These are phyloP conservation scores for Leucophenga montana DNA, from an alignment of 2,888 invertebrate species.

Conservation along the genomic window DNA sequence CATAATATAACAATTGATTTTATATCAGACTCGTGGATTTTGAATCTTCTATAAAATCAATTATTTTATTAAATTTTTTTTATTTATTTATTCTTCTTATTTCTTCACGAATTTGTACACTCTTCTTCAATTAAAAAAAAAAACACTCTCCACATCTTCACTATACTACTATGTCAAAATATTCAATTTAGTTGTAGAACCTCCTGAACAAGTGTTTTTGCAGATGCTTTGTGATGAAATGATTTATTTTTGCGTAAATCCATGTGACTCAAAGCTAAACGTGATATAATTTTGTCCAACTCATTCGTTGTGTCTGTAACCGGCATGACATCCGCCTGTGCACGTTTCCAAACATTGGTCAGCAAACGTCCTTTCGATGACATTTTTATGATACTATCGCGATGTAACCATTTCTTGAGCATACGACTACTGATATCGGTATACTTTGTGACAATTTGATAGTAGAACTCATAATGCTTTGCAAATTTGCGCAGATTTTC, in stretches of 20 bases:
- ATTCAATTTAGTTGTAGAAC: too few relatives aligned
- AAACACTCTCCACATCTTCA: too few relatives aligned
- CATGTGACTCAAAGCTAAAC: background rate
- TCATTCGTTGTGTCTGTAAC: background rate
- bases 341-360: conserved; percentile 29
- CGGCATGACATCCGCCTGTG: background rate
- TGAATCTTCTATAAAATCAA: too few relatives aligned
- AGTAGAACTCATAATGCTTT: conserved; percentile 51
- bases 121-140: too few relatives aligned
- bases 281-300: background rate
- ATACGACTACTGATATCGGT: conserved; percentile 38
- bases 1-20: too few relatives aligned
- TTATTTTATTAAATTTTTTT: too few relatives aligned
- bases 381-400: conserved; percentile 38
- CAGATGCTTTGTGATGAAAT: too few relatives aligned
- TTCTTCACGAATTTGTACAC: too few relatives aligned
- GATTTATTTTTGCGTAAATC: background rate
- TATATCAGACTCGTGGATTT: too few relatives aligned
- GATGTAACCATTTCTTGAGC: conserved; percentile 50
- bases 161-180: too few relatives aligned
- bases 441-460: conserved; percentile 39
- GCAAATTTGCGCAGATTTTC: conserved; percentile 44
- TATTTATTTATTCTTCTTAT: too few relatives aligned
- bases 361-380: conserved; percentile 31
- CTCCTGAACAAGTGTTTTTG: too few relatives aligned